Conservation (phyloP, 2,888 invertebrate species). For the Rhingia campestris region DNA sequence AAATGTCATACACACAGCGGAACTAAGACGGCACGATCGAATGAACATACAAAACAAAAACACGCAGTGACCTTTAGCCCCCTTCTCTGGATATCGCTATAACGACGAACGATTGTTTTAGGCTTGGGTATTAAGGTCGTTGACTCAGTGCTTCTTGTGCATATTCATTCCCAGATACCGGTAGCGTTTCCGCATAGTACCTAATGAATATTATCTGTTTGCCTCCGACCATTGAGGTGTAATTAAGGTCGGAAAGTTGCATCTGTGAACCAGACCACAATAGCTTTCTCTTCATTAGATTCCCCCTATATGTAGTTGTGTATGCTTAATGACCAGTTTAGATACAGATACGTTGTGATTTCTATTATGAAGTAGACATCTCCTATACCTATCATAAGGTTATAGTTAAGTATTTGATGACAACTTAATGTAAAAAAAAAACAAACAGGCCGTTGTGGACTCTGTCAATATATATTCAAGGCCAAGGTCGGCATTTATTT, state of each 20-base stretch:
- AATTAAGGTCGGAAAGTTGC: constrained; percentile 24
- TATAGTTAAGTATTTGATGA: too few species aligned
- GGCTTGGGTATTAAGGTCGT: constrained; percentile 37
- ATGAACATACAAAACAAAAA: neutral
- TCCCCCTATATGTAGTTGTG: neutral
- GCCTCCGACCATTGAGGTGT: constrained; percentile 1
- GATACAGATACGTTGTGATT: too few species aligned
- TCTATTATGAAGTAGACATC: too few species aligned
- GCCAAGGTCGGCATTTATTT: neutral
- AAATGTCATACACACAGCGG: neutral
- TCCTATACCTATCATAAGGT: too few species aligned
- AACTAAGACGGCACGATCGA: neutral
- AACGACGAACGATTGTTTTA: neutral
- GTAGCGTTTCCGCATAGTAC: neutral
- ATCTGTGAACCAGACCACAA: constrained; percentile 27
- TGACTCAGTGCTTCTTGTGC: constrained; percentile 35
- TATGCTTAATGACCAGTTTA: neutral
- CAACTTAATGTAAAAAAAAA: too few species aligned
- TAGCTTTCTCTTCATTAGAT: constrained; percentile 48
- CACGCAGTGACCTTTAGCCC: constrained; percentile 39
- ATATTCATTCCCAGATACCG: constrained; percentile 14
- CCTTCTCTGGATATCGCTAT: neutral
- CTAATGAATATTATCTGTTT: neutral
- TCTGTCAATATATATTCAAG: neutral
- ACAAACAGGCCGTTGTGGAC: too few species aligned